Evolutionary conservation across 2,113 vertebrate species (phyloP), one percentile per base, ranked within the genome.

Genomic region (Gila orcuttii): DNA sequence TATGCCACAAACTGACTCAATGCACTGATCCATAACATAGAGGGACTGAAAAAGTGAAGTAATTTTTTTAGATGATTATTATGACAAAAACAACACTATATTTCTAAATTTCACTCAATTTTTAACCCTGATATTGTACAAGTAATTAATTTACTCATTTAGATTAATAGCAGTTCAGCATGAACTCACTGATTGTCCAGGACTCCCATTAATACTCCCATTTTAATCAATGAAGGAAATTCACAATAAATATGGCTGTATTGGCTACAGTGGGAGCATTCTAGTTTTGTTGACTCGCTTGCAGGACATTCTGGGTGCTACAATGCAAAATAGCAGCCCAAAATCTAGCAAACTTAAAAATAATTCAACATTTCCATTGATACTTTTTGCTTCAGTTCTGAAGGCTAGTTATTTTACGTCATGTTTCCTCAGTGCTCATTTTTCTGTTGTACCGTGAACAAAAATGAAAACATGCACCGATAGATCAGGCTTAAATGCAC

Each of bases 11-110:
- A 79, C 50, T 79, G 36, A 73, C 4, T 64, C 52, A 19, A 57
- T 52, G 60, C 85, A 71, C 71, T 73, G 85, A 85, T 85, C 88
- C 76, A 76, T 66, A 76, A 76, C 78, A 59, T 50, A 3, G 28
- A 64, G 11, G 3, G 64, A 73, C 3, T 71, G 39, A 79, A 79
- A 25, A 60, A 50, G 55, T 47, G 19, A 83, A 33, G 47, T 62
- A 23, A 10, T 52, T 45, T 74, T 50, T 71, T 75, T 0, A 25
- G 71, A 74, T 25, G 39, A 74, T 77, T n/a, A 19, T 17, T 28
- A 78, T 55, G 66, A 69, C 6, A 12, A 36, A 36, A 69, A 55
- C 17, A 55, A 19, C 52, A 57, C 0, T 57, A 19, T 28, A 28
- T 28, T 28, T 28, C 28, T 28, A 1, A 28, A 1, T 28, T 28